Evolutionary conservation across 2,113 vertebrate genomes (phyloP).

Genomic region (Amblyopsis rosae): DNA sequence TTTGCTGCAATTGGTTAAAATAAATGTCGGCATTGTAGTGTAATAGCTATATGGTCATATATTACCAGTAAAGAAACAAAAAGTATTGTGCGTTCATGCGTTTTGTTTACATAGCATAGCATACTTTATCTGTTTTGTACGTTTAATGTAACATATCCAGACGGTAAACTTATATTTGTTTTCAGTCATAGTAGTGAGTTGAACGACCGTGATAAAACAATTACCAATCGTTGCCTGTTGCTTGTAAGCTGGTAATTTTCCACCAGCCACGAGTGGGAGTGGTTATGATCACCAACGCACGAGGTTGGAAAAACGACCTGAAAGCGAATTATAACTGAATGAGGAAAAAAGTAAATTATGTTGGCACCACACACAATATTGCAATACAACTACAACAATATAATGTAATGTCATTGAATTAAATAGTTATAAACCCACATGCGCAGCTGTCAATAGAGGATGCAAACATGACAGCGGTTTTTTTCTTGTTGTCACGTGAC

Average conservation of each 20-base stretch:
- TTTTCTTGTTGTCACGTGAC: constrained; percentile 72
- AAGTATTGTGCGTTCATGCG: background rate
- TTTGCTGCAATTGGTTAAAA: background rate
- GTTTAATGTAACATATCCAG: constrained; percentile 21
- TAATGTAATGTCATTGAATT: background rate
- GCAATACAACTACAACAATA: background rate
- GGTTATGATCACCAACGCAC: constrained; percentile 75
- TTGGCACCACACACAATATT: background rate
- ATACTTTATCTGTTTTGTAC: background rate
- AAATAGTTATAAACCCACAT: background rate
- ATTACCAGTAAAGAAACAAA: no score
- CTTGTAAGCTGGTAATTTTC: constrained; percentile 85
- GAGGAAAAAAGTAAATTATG: constrained; percentile 7
- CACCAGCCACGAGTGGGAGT: constrained; percentile 84
- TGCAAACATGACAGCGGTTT: constrained; percentile 67
- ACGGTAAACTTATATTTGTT: background rate
- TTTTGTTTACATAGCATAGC: constrained; percentile 4
- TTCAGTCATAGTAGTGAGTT: constrained; percentile 8
- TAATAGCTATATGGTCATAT: background rate
- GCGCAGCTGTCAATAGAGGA: constrained; percentile 48
- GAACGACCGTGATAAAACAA: constrained; percentile 31
- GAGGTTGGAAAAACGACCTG: constrained; percentile 67
- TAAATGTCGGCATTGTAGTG: constrained; percentile 1
- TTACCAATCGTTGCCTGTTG: constrained; percentile 69
- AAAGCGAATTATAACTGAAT: constrained; percentile 39